Conservation (phyloP, 2,113 vertebrate genomes). For the Hyla sarda region DNA sequence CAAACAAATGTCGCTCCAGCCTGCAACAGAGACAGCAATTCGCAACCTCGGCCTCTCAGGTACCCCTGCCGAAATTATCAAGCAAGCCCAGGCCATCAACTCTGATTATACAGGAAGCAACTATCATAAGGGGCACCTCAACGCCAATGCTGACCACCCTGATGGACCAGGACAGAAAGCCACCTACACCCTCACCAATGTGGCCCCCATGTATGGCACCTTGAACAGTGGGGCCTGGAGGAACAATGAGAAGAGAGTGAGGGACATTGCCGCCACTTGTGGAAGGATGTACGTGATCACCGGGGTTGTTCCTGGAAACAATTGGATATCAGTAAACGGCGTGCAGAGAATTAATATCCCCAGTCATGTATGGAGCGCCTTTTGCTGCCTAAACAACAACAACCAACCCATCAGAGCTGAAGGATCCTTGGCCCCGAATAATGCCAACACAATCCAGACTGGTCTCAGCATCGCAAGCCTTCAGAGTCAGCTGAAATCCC, state of each 20-base stretch:
- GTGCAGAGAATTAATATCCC: constrained; percentile 42
- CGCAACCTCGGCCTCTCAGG: constrained; percentile 11
- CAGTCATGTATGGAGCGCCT: constrained; percentile 49
- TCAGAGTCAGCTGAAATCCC: constrained; percentile 25
- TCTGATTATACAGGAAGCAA: constrained; percentile 43
- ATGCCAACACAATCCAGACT: constrained; percentile 31
- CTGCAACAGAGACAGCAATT: constrained; percentile 30
- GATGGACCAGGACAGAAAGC: constrained; percentile 17
- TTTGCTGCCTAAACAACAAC: constrained; percentile 54
- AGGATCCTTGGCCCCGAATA: constrained; percentile 38
- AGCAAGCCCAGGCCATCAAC: constrained; percentile 20
- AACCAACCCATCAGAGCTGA: constrained; percentile 47
- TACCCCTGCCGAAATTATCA: neutral
- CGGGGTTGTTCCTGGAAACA: constrained; percentile 45
- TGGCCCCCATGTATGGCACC: constrained; percentile 42
- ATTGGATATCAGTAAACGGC: constrained; percentile 43
- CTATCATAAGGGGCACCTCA: constrained; percentile 53
- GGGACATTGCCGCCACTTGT: constrained; percentile 38
- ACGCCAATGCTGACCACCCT: constrained; percentile 52
- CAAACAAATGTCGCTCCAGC: constrained; percentile 17
- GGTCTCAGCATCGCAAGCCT: constrained; percentile 37
- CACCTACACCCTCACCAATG: constrained; percentile 53
- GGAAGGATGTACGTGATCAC: constrained; percentile 46
- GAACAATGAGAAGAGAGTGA: constrained; percentile 27
- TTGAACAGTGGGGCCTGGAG: constrained; percentile 50